phyloP scores from a whole-genome alignment of 2,888 invertebrate species.

The Brachyptera putata region DNA sequence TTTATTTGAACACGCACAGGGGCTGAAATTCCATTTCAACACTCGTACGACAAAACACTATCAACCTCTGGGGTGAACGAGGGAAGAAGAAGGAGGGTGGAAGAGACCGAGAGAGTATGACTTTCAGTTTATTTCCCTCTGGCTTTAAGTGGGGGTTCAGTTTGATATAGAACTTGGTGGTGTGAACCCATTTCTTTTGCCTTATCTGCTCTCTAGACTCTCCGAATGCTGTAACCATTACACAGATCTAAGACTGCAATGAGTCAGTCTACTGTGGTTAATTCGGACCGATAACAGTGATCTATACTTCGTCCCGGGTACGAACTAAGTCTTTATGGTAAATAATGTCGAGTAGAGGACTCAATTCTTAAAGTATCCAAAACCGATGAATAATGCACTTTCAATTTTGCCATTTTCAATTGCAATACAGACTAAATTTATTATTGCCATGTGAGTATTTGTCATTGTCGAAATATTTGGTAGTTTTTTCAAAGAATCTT shows the following conservation, averaged over 20 bases:
- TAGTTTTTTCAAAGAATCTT: too few relatives aligned
- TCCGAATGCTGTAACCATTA: slow-evolving; percentile 18
- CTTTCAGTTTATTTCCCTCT: slow-evolving; percentile 7
- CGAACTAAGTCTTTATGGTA: slow-evolving; percentile 5
- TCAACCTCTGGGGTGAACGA: too few relatives aligned
- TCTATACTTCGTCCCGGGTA: not conserved
- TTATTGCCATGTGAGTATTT: slow-evolving; percentile 5
- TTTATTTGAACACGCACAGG: slow-evolving; percentile 6
- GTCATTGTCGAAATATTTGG: slow-evolving; percentile 5
- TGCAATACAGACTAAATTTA: slow-evolving; percentile 6
- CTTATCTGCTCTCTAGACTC: slow-evolving; percentile 19
- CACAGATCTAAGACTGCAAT: slow-evolving; percentile 19
- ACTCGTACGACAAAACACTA: not conserved
- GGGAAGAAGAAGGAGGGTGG: too few relatives aligned
- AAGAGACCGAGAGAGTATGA: not conserved
- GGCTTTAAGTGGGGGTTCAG: slow-evolving; percentile 11
- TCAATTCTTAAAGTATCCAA: slow-evolving; percentile 12
- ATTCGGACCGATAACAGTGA: slow-evolving; percentile 23
- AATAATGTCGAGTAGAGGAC: slow-evolving; percentile 7
- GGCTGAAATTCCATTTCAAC: not conserved
- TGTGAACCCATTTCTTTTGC: slow-evolving; percentile 23
- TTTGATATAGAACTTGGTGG: slow-evolving; percentile 15
- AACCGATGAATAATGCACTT: slow-evolving; percentile 15
- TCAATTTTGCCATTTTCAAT: slow-evolving; percentile 1
- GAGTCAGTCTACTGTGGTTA: slow-evolving; percentile 19